Percentiles rank a stretch among this genome's conserved stretches.
phyloP scores from a whole-genome alignment of 2,888 invertebrate genomes.

The Monochamus alternatus region DNA sequence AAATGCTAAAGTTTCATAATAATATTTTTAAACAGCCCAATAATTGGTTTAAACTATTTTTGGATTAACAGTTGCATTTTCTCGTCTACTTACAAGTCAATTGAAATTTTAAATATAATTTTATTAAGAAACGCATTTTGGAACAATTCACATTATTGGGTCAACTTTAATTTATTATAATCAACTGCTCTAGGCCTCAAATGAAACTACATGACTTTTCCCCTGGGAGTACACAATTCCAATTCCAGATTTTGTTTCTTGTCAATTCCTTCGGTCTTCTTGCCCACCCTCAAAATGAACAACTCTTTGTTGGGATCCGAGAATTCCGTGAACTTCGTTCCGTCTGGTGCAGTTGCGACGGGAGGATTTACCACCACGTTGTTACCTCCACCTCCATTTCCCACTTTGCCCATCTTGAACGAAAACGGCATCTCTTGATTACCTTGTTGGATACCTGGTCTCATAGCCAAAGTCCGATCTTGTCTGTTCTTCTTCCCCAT shows the following conservation, averaged over 20 bases:
- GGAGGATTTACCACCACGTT: slow-evolving; percentile 69
- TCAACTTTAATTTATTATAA: too few relatives aligned
- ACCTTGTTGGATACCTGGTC: slow-evolving; percentile 59
- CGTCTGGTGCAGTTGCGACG: slow-evolving; percentile 73
- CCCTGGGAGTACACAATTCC: slow-evolving; percentile 83
- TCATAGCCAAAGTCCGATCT: slow-evolving; percentile 50
- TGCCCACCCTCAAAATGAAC: slow-evolving; percentile 80
- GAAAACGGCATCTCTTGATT: slow-evolving; percentile 62
- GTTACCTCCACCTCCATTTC: slow-evolving; percentile 55
- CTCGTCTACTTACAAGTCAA: too few relatives aligned
- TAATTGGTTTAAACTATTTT: too few relatives aligned
- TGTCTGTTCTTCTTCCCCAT: slow-evolving; percentile 43
- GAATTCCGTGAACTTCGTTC: slow-evolving; percentile 75
- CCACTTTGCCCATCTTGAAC: slow-evolving; percentile 59
- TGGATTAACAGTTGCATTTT: too few relatives aligned
- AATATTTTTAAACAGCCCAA: too few relatives aligned
- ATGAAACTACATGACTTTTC: slow-evolving; percentile 54
- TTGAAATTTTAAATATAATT: too few relatives aligned
- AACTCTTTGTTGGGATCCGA: slow-evolving; percentile 76
- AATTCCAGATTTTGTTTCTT: slow-evolving; percentile 82
- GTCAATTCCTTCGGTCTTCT: slow-evolving; percentile 80
- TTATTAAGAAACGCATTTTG: too few relatives aligned
- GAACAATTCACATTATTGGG: too few relatives aligned
- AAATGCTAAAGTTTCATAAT: too few relatives aligned
- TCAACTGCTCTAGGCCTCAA: too few relatives aligned